Evolutionary conservation across 1,140 invertebrate genomes (phyloP), one percentile per base, ranked within the genome.

Genomic region (Steinernema khuongi): DNA sequence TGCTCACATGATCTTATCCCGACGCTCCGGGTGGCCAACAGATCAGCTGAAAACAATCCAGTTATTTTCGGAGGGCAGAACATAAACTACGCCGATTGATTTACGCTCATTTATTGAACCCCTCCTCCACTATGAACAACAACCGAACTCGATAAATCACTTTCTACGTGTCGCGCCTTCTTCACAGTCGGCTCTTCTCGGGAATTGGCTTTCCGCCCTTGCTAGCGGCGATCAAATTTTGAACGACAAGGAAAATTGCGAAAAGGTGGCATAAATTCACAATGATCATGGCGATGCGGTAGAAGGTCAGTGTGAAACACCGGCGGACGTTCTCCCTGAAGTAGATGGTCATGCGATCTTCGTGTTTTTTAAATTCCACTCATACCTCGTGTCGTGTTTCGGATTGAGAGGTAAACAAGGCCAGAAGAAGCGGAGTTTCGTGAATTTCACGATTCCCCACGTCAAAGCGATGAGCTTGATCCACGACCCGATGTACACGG

Each of bases 371-470:
- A 1, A 29, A 1, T 41, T n/a, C 29, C 28, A 28, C 17, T 4
- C 33, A 66, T 68, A 81, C 80, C 68, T 68, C 32, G 67, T 36
- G 29, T 81, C 78, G 31, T 82, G 81, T 36, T 84, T 85, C 22
- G 84, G 84, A 71, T 85, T 85, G 1, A 82, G 72, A 19, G 81
- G 81, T 19, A 84, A 76, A 22, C 80, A 75, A 7, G 81, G 81
- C 83, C 83, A 84, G 69, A 84, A 85, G 75, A 84, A 84, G 26
- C 84, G 79, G 2, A 84, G 71, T 71, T 84, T 84, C 14, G 81
- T 80, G 68, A 84, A 84, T 67, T 84, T 84, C 30, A 84, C 73
- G 43, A 84, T 76, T 74, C 84, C 83, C 83, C 83, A 84, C 1
- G 74, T 79, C 7, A 84, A 76, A 11, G 83, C 85, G 31, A 84